phyloP scores from a whole-genome alignment of 2,113 vertebrate genomes.

The Apeltes quadracus region DNA sequence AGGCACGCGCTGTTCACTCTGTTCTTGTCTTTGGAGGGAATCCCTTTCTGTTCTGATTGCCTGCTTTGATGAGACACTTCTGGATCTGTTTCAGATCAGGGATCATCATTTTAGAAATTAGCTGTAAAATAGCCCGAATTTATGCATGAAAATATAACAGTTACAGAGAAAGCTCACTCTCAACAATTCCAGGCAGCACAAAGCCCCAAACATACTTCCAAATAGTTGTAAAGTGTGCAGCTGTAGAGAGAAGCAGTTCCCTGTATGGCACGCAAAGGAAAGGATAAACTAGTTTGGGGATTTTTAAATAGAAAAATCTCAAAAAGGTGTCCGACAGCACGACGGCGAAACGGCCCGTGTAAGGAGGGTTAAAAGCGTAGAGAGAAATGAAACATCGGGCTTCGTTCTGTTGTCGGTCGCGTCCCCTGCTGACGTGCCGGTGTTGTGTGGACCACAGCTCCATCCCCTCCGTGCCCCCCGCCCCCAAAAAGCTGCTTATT shows the following conservation, averaged over 20 bases:
- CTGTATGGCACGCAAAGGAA: not conserved
- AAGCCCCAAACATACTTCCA: not conserved
- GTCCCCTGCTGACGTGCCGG: constrained; percentile 23
- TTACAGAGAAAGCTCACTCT: not conserved
- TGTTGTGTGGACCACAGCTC: constrained; percentile 26
- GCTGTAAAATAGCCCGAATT: constrained; percentile 2
- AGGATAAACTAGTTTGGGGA: not conserved
- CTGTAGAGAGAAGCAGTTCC: constrained; percentile 14
- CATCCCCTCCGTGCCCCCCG: constrained; percentile 7
- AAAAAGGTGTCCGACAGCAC: not conserved
- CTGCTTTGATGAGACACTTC: constrained; percentile 20
- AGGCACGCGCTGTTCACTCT: not conserved
- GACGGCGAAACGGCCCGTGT: not conserved
- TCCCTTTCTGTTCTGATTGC: constrained; percentile 10
- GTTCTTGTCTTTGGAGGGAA: constrained; percentile 4
- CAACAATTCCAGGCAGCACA: constrained; percentile 14
- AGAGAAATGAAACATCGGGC: constrained; percentile 15
- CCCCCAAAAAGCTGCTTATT: not conserved
- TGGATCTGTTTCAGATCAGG: constrained; percentile 33
- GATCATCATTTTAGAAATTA: constrained; percentile 4
- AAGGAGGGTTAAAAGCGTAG: constrained; percentile 12
- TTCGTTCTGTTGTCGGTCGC: constrained; percentile 13
- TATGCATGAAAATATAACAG: constrained; percentile 6
- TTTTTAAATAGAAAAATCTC: constrained; percentile 13
- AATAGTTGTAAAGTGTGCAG: not conserved